Conservation (phyloP, 2,113 vertebrate species). For the Menidia beryllina region DNA sequence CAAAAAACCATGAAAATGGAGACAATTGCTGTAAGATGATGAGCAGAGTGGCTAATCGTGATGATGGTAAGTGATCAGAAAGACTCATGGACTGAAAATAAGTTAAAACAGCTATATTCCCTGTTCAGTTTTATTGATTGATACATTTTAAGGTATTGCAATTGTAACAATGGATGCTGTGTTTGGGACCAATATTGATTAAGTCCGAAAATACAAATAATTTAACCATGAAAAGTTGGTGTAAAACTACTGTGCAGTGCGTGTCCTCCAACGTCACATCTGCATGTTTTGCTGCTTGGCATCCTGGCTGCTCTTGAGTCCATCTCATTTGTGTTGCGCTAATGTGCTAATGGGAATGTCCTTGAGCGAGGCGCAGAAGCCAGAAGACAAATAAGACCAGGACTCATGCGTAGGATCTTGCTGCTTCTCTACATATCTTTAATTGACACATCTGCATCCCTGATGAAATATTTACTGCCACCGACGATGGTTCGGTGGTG, state of each 20-base stretch:
- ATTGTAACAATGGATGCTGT: too few relatives aligned
- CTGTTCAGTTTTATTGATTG: too few relatives aligned
- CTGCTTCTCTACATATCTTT: slow-evolving; percentile 72
- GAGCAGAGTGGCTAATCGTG: slow-evolving; percentile 3
- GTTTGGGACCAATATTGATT: too few relatives aligned
- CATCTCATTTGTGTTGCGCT: slow-evolving; percentile 74
- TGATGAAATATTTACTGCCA: slow-evolving; percentile 82
- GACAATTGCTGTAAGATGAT: slow-evolving; percentile 30
- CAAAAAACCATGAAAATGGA: slow-evolving; percentile 47
- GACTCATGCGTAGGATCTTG: slow-evolving; percentile 64
- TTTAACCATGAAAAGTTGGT: too few relatives aligned
- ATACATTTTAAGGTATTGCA: too few relatives aligned
- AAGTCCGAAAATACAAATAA: too few relatives aligned
- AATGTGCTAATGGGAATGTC: slow-evolving; percentile 84
- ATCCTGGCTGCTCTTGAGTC: slow-evolving; percentile 56
- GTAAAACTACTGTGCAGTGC: slow-evolving; percentile 1
- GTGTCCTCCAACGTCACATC: slow-evolving; percentile 48
- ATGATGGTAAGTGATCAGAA: slow-evolving; percentile 13
- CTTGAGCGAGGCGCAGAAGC: slow-evolving; percentile 69
- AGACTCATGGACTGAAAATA: neutral
- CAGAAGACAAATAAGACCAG: slow-evolving; percentile 71
- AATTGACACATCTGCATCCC: slow-evolving; percentile 84
- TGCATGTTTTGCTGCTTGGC: slow-evolving; percentile 58
- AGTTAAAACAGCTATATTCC: neutral
- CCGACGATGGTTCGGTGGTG: slow-evolving; percentile 64